These are phyloP conservation scores for Larimichthys polyactis DNA, from an alignment of 2,113 vertebrate species.

Conservation along the genomic window DNA sequence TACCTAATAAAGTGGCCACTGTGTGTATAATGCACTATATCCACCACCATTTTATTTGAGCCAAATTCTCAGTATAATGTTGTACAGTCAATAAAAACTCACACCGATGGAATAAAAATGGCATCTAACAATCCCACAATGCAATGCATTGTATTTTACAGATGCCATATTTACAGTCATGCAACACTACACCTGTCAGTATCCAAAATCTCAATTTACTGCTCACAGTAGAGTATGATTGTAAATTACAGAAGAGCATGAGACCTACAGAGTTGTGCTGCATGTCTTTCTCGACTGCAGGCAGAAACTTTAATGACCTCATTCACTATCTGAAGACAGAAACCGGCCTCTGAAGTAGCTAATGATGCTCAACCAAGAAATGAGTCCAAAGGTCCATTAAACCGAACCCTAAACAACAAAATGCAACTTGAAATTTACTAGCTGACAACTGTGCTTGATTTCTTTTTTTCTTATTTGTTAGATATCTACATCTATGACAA, in stretches of 20 bases:
- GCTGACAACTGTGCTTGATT: slow-evolving; percentile 2
- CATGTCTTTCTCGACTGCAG: neutral
- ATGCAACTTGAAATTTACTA: slow-evolving; percentile 15
- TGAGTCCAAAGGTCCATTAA: slow-evolving; percentile 6
- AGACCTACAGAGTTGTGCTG: neutral
- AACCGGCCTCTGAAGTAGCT: slow-evolving; percentile 1
- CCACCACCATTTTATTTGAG: neutral
- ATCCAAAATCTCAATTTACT: neutral
- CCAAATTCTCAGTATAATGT: neutral
- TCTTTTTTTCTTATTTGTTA: neutral
- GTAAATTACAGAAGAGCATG: neutral
- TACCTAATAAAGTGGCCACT: neutral
- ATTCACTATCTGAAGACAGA: neutral
- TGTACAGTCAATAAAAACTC: neutral
- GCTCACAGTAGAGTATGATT: neutral
- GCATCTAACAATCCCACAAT: neutral
- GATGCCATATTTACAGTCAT: neutral
- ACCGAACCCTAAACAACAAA: slow-evolving; percentile 23
- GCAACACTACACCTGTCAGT: neutral
- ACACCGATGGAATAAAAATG: neutral
- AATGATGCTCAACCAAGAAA: slow-evolving; percentile 49
- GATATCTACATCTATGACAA: neutral
- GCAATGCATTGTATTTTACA: neutral
- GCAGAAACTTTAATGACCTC: neutral
- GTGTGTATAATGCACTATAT: neutral